These are phyloP conservation scores for Spea hammondii DNA, from an alignment of 2,797 vertebrate genomes.

Conservation along the genomic window DNA sequence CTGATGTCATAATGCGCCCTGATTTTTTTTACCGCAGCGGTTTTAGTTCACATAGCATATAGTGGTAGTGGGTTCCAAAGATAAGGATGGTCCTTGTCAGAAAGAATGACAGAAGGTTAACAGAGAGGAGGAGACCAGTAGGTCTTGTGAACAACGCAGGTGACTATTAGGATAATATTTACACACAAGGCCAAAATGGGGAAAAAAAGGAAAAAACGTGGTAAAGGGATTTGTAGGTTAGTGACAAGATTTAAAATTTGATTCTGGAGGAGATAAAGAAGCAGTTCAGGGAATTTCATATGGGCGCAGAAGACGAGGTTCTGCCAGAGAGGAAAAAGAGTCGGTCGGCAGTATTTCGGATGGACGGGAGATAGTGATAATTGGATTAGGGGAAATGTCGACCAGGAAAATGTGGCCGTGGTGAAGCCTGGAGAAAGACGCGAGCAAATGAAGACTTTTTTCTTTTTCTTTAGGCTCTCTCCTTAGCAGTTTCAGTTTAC, in stretches of 20 bases:
- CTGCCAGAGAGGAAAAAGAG: not conserved
- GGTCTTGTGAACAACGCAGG: not conserved
- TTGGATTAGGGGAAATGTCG: not conserved
- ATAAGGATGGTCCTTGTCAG: not conserved
- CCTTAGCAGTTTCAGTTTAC: no score
- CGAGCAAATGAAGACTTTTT: no score
- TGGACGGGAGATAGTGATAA: not conserved
- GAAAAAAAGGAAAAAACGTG: not conserved
- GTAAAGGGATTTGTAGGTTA: conserved; percentile 10
- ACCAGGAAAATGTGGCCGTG: not conserved
- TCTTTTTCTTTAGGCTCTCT: no score
- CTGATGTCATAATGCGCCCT: not conserved
- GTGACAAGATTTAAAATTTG: conserved; percentile 7
- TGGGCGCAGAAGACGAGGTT: not conserved
- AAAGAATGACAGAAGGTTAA: not conserved
- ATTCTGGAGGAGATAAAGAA: not conserved
- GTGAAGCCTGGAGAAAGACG: not conserved
- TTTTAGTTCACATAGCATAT: no score
- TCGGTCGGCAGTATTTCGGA: not conserved
- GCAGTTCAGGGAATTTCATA: not conserved
- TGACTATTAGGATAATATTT: conserved; percentile 1
- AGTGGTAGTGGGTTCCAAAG: no score
- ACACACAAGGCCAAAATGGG: not conserved
- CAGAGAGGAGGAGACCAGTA: not conserved
- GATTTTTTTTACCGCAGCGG: not conserved